Conservation (phyloP, 2,113 vertebrate genomes). For the Donacobius atricapilla region DNA sequence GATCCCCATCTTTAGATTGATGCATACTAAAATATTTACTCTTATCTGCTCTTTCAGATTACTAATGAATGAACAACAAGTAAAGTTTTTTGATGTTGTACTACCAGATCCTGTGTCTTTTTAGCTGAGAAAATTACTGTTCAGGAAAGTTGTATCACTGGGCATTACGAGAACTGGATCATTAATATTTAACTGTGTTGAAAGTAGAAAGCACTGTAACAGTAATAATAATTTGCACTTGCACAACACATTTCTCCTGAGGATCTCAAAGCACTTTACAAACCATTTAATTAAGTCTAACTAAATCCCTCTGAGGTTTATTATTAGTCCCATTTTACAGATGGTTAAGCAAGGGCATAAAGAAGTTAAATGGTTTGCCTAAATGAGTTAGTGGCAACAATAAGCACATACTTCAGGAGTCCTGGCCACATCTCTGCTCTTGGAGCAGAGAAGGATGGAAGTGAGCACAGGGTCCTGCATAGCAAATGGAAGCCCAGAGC, state of each 20-base stretch:
- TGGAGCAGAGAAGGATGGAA: not conserved
- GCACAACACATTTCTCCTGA: constrained; percentile 61
- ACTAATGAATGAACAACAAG: not conserved
- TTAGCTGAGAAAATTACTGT: not conserved
- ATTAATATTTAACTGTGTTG: constrained; percentile 67
- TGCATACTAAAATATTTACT: not conserved
- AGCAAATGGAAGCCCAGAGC: not conserved
- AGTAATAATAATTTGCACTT: constrained; percentile 63
- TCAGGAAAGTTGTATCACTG: not conserved
- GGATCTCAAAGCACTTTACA: constrained; percentile 65
- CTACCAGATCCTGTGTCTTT: not conserved
- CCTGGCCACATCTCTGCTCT: not conserved
- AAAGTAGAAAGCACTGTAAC: constrained; percentile 57
- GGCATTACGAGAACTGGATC: not conserved
- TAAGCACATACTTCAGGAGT: not conserved
- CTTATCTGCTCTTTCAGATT: not conserved
- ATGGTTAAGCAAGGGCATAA: constrained; percentile 64
- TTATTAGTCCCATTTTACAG: constrained; percentile 67
- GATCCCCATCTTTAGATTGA: not conserved
- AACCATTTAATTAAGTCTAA: constrained; percentile 66
- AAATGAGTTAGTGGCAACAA: constrained; percentile 56
- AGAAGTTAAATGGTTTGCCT: constrained; percentile 63
- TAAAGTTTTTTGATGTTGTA: not conserved
- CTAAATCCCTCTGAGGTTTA: constrained; percentile 59
- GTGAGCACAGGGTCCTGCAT: not conserved